Percentiles rank a stretch among this genome's conserved stretches.
Evolutionary conservation across 2,888 invertebrate genomes (phyloP).

Genomic region (Andrena camellia): DNA sequence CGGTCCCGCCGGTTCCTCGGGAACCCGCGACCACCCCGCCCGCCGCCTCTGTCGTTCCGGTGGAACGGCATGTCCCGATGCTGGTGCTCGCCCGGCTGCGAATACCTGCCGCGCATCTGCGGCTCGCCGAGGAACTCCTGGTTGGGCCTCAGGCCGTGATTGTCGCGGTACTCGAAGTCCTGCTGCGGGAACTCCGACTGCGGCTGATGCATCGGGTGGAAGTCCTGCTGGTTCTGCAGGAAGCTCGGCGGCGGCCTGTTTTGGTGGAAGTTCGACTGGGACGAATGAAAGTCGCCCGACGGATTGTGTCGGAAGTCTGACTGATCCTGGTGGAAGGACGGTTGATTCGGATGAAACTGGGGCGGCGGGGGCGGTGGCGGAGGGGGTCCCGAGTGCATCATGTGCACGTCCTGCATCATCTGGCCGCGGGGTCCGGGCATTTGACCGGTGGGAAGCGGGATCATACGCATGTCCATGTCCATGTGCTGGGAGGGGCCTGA

Average conservation of each 20-base stretch:
- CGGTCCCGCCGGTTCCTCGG: slow-evolving; percentile 76
- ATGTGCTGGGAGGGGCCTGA: slow-evolving; percentile 82
- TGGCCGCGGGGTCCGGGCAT: slow-evolving; percentile 67
- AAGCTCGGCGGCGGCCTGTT: slow-evolving; percentile 71
- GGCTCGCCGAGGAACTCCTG: slow-evolving; percentile 75
- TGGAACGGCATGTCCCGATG: slow-evolving; percentile 76
- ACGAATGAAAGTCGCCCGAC: slow-evolving; percentile 69
- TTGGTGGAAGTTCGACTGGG: slow-evolving; percentile 75
- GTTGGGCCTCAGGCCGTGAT: slow-evolving; percentile 67
- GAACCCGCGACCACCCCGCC: slow-evolving; percentile 76
- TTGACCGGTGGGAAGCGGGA: slow-evolving; percentile 76
- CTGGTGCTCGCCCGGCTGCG: slow-evolving; percentile 66
- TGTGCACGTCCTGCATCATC: slow-evolving; percentile 71
- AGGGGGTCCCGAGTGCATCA: slow-evolving; percentile 72
- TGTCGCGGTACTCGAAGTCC: slow-evolving; percentile 77
- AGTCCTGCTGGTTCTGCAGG: slow-evolving; percentile 73
- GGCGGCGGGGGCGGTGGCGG: slow-evolving; percentile 75
- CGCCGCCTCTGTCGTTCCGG: slow-evolving; percentile 74
- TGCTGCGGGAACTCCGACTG: slow-evolving; percentile 73
- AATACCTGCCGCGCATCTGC: slow-evolving; percentile 71
- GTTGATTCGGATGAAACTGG: slow-evolving; percentile 75
- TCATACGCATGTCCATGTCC: slow-evolving; percentile 84
- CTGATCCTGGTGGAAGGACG: slow-evolving; percentile 73
- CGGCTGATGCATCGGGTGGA: slow-evolving; percentile 73
- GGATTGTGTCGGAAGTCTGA: slow-evolving; percentile 66